Evolutionary conservation across 2,888 invertebrate genomes (phyloP).

Genomic region (Kuschelorhynchus macadamiae): DNA sequence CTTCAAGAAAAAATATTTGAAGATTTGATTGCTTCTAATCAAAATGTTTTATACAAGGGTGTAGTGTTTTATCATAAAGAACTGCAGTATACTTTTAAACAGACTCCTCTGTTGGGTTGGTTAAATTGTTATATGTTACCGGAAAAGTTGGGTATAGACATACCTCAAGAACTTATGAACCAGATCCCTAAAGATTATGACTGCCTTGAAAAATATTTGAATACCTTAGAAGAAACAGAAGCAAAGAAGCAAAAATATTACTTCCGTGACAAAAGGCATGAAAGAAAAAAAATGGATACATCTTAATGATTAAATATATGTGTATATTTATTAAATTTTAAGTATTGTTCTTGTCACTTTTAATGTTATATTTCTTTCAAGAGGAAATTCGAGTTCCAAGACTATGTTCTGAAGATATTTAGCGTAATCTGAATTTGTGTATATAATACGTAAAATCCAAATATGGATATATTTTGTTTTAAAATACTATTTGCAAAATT

Average conservation of each 20-base stretch:
- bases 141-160: conserved; percentile 76
- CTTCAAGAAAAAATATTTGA: conserved; percentile 69
- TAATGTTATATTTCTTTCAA: too few relatives aligned
- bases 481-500: too few relatives aligned
- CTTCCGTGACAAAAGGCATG: conserved; percentile 15
- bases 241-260: conserved; percentile 15
- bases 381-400: too few relatives aligned
- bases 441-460: too few relatives aligned
- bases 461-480: too few relatives aligned
- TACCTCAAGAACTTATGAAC: conserved; percentile 67
- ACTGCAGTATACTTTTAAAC: conserved; percentile 80
- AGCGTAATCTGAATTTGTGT: too few relatives aligned
- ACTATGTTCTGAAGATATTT: too few relatives aligned
- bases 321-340: too few relatives aligned
- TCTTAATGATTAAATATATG: too few relatives aligned
- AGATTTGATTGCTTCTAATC: conserved; percentile 63
- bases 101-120: conserved; percentile 93
- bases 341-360: too few relatives aligned
- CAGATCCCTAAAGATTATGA: conserved; percentile 71
- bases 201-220: conserved; percentile 71
- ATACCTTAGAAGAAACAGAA: conserved; percentile 64
- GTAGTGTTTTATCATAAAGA: conserved; percentile 91
- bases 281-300: conserved; percentile 19
- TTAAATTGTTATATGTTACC: conserved; percentile 90
- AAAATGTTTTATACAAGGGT: conserved; percentile 80